phyloP scores from a whole-genome alignment of 2,888 invertebrate species.

The Scrobipalpa costella region DNA sequence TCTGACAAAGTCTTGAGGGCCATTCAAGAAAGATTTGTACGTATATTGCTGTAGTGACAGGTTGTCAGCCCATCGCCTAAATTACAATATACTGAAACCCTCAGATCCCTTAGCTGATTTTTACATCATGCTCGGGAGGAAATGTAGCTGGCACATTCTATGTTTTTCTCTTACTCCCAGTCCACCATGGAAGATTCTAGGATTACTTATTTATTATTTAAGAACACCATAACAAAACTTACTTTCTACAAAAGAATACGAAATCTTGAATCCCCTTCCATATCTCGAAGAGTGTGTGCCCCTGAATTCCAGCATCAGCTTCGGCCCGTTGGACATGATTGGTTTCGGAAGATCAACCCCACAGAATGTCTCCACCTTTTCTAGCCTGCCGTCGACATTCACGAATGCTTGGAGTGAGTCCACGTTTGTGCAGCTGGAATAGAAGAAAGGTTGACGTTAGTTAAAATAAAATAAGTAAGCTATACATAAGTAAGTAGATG shows the following conservation, averaged over 20 bases:
- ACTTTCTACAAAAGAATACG: conserved; percentile 95
- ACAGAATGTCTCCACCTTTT: conserved; percentile 93
- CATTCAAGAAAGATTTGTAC: too few relatives aligned
- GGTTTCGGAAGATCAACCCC: conserved; percentile 91
- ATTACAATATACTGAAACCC: too few relatives aligned
- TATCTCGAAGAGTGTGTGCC: conserved; percentile 89
- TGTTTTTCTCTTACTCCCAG: too few relatives aligned
- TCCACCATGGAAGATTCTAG: neutral
- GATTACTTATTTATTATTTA: too few relatives aligned
- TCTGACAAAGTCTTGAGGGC: too few relatives aligned
- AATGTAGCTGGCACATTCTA: too few relatives aligned
- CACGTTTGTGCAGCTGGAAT: conserved; percentile 86
- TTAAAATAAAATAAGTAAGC: conserved; percentile 39
- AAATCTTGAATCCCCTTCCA: conserved; percentile 92
- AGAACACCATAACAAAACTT: conserved; percentile 72
- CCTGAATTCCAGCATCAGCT: conserved; percentile 92
- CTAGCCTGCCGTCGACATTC: conserved; percentile 90
- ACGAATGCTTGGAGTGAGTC: conserved; percentile 92
- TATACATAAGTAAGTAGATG: too few relatives aligned
- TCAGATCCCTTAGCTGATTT: too few relatives aligned
- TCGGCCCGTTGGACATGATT: conserved; percentile 95
- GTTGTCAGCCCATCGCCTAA: too few relatives aligned
- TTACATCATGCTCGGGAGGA: too few relatives aligned
- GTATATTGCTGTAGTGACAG: too few relatives aligned
- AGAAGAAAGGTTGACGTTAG: neutral